Conservation (phyloP, 2,797 vertebrate genomes). For the Perodicticus potto region DNA sequence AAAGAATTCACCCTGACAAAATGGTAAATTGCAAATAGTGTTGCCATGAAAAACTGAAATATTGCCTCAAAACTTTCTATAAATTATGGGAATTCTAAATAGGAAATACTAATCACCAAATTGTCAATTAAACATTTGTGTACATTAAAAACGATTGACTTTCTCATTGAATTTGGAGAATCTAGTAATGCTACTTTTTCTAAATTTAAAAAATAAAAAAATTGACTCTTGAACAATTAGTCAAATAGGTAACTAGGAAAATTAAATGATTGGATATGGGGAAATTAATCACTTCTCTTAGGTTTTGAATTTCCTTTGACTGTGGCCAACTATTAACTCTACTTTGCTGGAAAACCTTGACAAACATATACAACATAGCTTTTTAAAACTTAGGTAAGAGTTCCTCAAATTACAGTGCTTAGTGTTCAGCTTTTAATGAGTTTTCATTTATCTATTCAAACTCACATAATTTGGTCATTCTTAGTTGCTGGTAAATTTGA, state of each 20-base stretch:
- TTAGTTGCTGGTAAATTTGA: slow-evolving; percentile 11
- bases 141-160: neutral
- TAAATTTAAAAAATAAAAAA: neutral
- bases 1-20: neutral
- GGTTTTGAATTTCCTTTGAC: neutral
- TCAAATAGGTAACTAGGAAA: neutral
- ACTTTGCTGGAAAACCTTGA: neutral
- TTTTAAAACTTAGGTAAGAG: neutral
- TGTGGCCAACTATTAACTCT: neutral
- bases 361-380: neutral
- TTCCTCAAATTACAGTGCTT: neutral
- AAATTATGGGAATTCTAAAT: neutral
- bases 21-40: neutral
- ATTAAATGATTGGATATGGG: neutral
- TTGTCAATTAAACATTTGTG: neutral
- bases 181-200: neutral
- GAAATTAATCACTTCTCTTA: neutral
- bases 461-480: neutral
- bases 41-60: neutral
- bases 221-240: neutral
- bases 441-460: neutral
- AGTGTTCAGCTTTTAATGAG: neutral
- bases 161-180: neutral
- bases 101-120: neutral
- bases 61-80: neutral